Evolutionary conservation across 1,140 invertebrate genomes (phyloP).

Genomic region (Bombus polaris): DNA sequence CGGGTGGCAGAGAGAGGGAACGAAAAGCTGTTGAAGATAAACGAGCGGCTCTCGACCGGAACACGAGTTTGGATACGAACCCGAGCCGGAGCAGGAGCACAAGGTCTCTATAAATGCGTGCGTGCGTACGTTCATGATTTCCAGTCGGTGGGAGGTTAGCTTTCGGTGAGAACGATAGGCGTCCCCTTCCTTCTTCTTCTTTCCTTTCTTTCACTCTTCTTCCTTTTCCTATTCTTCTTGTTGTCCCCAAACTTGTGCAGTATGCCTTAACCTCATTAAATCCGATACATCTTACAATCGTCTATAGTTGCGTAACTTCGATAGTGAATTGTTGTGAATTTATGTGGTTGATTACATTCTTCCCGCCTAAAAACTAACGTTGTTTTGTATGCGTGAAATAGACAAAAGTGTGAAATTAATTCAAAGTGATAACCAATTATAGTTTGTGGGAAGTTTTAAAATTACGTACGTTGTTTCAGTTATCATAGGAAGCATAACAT

Average conservation of each 20-base stretch:
- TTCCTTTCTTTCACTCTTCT: neutral
- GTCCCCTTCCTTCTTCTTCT: neutral
- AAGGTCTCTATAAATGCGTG: slow-evolving; percentile 63
- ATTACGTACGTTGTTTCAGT: no score
- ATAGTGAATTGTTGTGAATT: neutral
- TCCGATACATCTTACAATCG: neutral
- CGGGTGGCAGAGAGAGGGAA: neutral
- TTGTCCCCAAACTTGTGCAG: slow-evolving; percentile 15
- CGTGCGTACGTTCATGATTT: slow-evolving; percentile 48
- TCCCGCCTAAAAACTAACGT: no score
- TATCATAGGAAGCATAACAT: neutral
- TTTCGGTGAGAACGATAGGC: slow-evolving; percentile 51
- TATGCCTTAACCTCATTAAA: neutral
- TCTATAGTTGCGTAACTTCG: neutral
- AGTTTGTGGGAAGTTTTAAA: no score
- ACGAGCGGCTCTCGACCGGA: neutral
- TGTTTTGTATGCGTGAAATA: neutral
- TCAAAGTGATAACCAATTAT: neutral
- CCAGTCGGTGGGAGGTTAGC: slow-evolving; percentile 63
- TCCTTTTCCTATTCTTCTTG: slow-evolving; percentile 15
- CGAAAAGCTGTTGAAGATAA: slow-evolving; percentile 43
- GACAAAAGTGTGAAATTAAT: neutral
- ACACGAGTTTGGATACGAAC: slow-evolving; percentile 14
- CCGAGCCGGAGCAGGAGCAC: neutral
- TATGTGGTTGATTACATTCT: no score